Percentiles rank a stretch among this genome's conserved stretches.
Evolutionary conservation across 2,113 vertebrate species (phyloP).

Genomic region (Stegastes partitus): DNA sequence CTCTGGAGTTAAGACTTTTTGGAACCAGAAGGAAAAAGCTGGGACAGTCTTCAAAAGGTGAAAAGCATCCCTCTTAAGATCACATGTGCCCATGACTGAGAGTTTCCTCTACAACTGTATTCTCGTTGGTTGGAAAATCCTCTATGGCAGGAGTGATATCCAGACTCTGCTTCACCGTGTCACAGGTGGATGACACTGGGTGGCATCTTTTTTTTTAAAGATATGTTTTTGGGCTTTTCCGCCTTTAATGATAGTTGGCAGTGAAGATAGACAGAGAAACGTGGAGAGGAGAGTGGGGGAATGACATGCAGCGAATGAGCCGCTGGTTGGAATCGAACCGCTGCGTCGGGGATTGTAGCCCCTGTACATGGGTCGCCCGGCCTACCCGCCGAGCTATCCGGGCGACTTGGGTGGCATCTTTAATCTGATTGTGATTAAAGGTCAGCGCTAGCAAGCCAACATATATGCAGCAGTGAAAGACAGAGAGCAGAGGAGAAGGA

Average conservation of each 20-base stretch:
- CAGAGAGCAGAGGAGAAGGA: background rate
- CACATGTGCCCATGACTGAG: background rate
- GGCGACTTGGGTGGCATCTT: background rate
- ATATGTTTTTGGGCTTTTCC: no score
- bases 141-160: background rate
- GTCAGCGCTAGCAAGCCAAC: constrained; percentile 21
- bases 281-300: no score
- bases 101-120: background rate
- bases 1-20: background rate
- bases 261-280: no score
- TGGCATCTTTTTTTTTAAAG: constrained; percentile 27
- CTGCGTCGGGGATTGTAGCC: no score
- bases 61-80: background rate
- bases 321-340: no score
- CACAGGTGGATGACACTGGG: background rate
- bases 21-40: background rate
- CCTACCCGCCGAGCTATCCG: no score
- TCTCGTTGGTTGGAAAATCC: background rate
- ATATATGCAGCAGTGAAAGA: constrained; percentile 26
- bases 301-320: no score
- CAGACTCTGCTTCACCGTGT: constrained; percentile 23
- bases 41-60: background rate
- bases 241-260: no score
- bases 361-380: no score
- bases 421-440: constrained; percentile 45